Percentiles rank a stretch among this genome's conserved stretches.
phyloP scores from a whole-genome alignment of 2,888 invertebrate species.

The Acanthopleura granulata region DNA sequence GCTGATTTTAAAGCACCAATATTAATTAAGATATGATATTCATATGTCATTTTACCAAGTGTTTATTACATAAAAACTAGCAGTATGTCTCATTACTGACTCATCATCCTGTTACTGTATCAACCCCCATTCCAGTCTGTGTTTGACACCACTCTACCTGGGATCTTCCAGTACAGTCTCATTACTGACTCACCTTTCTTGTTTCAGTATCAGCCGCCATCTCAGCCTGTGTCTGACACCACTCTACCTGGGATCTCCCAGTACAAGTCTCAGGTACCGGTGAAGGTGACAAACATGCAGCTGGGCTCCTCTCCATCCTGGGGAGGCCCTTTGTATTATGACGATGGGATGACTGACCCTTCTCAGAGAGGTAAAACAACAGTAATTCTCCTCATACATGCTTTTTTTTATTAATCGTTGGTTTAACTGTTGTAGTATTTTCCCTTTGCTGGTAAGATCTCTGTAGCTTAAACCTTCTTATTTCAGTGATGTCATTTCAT shows the following conservation, averaged over 20 bases:
- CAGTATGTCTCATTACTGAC: too few relatives aligned
- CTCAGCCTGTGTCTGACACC: conserved; percentile 40
- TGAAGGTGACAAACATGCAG: conserved; percentile 68
- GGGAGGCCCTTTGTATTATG: conserved; percentile 51
- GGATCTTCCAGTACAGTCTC: conserved; percentile 57
- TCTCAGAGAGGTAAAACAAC: conserved; percentile 51
- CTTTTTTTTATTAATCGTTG: not conserved
- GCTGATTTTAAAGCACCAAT: too few relatives aligned
- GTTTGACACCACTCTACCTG: conserved; percentile 57
- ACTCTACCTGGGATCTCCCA: conserved; percentile 62
- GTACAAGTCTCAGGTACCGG: conserved; percentile 62
- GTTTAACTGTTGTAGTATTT: not conserved
- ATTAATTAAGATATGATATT: too few relatives aligned
- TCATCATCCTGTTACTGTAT: too few relatives aligned
- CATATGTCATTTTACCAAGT: too few relatives aligned
- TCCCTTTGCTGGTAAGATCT: too few relatives aligned
- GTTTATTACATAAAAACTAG: too few relatives aligned
- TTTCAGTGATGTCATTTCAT: too few relatives aligned
- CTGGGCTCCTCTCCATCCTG: conserved; percentile 56
- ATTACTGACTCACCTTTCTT: too few relatives aligned
- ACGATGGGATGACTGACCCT: conserved; percentile 39
- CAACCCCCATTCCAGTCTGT: conserved; percentile 20
- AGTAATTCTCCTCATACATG: too few relatives aligned
- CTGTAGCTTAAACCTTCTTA: too few relatives aligned
- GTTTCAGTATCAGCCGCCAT: not conserved